Percentiles rank a stretch among this genome's conserved stretches.
These are phyloP conservation scores for Smithornis capensis DNA, from an alignment of 2,113 vertebrate genomes.

Conservation along the genomic window DNA sequence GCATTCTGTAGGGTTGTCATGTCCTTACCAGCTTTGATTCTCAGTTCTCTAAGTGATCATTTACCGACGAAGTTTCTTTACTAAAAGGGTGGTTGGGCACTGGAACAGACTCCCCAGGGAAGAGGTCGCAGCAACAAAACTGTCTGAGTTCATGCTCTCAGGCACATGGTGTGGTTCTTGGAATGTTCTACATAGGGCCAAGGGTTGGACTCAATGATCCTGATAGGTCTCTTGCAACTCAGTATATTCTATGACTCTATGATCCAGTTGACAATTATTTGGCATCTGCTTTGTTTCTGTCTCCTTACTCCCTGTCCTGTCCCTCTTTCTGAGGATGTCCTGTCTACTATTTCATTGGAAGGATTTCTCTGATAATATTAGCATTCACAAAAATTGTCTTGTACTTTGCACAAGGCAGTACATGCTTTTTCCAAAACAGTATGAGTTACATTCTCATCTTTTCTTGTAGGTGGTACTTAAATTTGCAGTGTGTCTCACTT, in stretches of 20 bases:
- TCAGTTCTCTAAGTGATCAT: neutral
- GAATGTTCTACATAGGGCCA: neutral
- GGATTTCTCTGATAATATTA: neutral
- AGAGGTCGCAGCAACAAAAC: neutral
- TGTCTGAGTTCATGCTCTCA: neutral
- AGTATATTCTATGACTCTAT: neutral
- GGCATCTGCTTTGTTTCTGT: neutral
- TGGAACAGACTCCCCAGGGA: neutral
- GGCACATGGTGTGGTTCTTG: neutral
- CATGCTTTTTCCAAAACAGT: neutral
- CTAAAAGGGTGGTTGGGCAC: neutral
- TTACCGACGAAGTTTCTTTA: neutral
- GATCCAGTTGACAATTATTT: neutral
- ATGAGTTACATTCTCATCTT: neutral
- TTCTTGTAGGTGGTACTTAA: neutral
- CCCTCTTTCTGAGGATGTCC: neutral
- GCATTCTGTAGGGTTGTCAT: neutral
- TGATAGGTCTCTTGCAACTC: neutral
- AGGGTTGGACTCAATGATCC: accelerated
- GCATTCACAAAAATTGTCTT: neutral
- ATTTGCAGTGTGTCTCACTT: neutral
- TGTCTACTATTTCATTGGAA: neutral
- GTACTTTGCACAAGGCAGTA: neutral
- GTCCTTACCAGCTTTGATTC: neutral
- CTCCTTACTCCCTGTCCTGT: neutral